phyloP scores from a whole-genome alignment of 2,888 invertebrate genomes.

The Abscondita cerata region DNA sequence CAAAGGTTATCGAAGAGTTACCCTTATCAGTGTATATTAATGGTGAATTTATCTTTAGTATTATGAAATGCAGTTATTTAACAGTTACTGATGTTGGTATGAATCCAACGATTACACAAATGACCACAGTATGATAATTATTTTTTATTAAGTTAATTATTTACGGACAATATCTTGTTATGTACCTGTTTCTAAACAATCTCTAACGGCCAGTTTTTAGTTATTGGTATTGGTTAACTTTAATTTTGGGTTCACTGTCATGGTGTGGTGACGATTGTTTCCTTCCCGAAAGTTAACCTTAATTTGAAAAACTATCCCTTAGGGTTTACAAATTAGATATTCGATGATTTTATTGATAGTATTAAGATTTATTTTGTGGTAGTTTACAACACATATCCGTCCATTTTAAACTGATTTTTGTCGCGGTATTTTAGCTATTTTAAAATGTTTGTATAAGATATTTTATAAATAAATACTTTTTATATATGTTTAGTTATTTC shows the following conservation, averaged over 20 bases:
- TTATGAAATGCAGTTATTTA: background rate
- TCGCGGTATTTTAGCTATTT: background rate
- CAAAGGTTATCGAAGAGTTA: background rate
- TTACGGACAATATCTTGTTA: constrained; percentile 1
- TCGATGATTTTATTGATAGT: background rate
- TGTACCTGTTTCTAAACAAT: background rate
- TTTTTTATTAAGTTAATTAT: background rate
- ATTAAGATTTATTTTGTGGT: background rate
- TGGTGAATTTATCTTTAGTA: background rate
- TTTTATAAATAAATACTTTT: no score
- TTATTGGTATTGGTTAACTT: no score
- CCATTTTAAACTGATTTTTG: constrained; percentile 4
- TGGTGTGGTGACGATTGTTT: no score
- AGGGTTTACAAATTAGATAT: constrained; percentile 2
- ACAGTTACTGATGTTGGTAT: background rate
- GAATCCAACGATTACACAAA: background rate
- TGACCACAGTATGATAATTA: background rate
- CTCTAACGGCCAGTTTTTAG: no score
- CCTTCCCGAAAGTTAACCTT: no score
- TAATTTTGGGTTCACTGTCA: no score
- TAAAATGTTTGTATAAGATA: no score
- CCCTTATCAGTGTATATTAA: background rate
- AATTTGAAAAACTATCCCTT: constrained; percentile 8
- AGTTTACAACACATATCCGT: background rate
- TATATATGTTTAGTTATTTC: no score